Base-by-base conservation (phyloP, 1,140 invertebrate species). In the Acyrthosiphon pisum region DNA sequence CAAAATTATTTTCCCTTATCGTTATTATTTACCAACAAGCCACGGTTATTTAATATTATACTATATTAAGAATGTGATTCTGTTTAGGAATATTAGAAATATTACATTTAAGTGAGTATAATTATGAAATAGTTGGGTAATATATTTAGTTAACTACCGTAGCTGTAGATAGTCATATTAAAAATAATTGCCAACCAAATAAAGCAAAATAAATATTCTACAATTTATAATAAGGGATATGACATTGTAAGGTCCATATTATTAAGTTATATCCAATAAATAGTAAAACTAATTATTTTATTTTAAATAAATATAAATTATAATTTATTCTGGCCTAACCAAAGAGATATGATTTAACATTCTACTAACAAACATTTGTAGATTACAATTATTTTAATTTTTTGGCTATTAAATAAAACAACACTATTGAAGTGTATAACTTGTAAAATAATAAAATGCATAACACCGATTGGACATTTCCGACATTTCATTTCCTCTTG, bases 401-500 rank as follows among this genome's bases (percentile, higher is more conserved):
- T 11, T 84, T 44, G 37, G 3, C 9, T 76, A 76, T 76, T 30
- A n/a, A 68, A 76, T 76, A 76, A 76, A n/a, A 76, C 11, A n/a
- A n/a, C 30, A n/a, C 30, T 68, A 11, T 11, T 4, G 11, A 44
- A 46, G 11, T 44, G 14, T 87, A 87, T 48, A 46, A 46, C 44
- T 46, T 46, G 30, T 48, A 46, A 87, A 48, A 48, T 87, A 30
- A 48, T 87, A 87, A 50, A 84, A 84, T 44, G 22, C 37, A 41
- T 26, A 84, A 41, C 23, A 26, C 41, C 37, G 37, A 48, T 87
- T n/a, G 44, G 2, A 35, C 35, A 48, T 87, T 48, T 87, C 86
- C 30, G 86, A 87, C 30, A 87, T 35, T 87, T 35, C 86, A 87
- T 35, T 87, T 87, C 86, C 46, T 87, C 46, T 87, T 87, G 3